phyloP scores from a whole-genome alignment of 1,140 invertebrate genomes.

The Schlechtendalia chinensis region DNA sequence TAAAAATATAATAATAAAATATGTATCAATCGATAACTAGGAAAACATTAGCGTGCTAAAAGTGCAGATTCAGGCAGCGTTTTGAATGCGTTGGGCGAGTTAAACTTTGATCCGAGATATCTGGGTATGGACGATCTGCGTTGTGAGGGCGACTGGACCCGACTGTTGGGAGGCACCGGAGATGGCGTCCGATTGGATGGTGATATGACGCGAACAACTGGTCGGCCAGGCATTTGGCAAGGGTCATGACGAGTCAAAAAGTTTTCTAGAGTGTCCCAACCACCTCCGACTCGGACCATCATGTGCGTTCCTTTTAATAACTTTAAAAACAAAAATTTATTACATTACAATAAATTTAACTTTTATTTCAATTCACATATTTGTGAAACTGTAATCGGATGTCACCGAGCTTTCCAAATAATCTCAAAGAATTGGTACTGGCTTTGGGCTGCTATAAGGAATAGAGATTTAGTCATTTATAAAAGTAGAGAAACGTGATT shows the following conservation, averaged over 20 bases:
- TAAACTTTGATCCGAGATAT: conserved; percentile 39
- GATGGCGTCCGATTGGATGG: conserved; percentile 7
- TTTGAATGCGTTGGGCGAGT: conserved; percentile 36
- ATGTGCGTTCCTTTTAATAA: conserved; percentile 75
- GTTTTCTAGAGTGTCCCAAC: conserved; percentile 94
- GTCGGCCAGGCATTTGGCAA: conserved; percentile 66
- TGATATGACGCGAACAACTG: conserved; percentile 36
- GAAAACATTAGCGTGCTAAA: conserved; percentile 45
- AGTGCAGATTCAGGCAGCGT: conserved; percentile 35
- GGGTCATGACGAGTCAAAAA: conserved; percentile 96
- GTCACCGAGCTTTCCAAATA: no score
- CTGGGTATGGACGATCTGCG: conserved; percentile 36
- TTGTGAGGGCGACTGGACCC: conserved; percentile 36
- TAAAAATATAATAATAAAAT: conserved; percentile 40
- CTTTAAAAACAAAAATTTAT: not conserved
- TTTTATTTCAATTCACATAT: no score
- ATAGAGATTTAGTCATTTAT: no score
- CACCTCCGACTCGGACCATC: conserved; percentile 95
- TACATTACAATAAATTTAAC: no score
- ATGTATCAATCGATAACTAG: conserved; percentile 31
- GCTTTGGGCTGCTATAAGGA: no score
- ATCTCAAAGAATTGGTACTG: no score
- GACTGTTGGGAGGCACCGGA: conserved; percentile 6
- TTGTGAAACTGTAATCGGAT: no score
- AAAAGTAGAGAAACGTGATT: no score